Evolutionary conservation across 2,797 vertebrate genomes (phyloP), one percentile per base, ranked within the genome.

Genomic region (Malurus splendens): DNA sequence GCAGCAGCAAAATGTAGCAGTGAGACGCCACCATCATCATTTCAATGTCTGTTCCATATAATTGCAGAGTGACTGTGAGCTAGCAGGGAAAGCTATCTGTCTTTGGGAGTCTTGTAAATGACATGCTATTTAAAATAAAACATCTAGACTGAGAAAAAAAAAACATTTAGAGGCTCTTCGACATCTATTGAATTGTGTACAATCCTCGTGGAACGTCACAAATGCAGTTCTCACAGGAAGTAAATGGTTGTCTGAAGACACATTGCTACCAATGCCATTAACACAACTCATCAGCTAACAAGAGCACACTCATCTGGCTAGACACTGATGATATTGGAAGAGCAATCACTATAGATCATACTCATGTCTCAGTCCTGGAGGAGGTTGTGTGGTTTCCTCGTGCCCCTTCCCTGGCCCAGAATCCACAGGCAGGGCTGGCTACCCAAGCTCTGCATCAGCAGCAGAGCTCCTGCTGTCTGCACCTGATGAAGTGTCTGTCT

Each of bases 211-310:
- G 75, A 90, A 83, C 64, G 71, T 64, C 80, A 59, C 65, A 94
- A 95, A 92, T 55, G 83, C 88, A 48, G 57, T 70, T 82, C 94
- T 93, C 92, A 72, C 94, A 93, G 90, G 73, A 95, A 96, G 94
- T 54, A 95, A 95, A 96, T 71, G 76, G 42, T 47, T 78, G 76
- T 90, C 92, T 82, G 76, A 94, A 93, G 93, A 85, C 86, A 84
- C 72, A 83, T 82, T 77, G 39, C 64, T 76, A 92, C 59, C 86
- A 84, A 38, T 60, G 91, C 90, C 90, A 94, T 86, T 60, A 90
- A 88, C 89, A 95, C 94, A 95, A 93, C 67, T 94, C 91, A 92
- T 94, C 82, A 90, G 86, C 89, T 88, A 94, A 96, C 90, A 90
- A 95, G 93, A 95, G 89, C 66, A 89, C 73, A 78, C 76, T 92